These are phyloP conservation scores for Platysternon megacephalum DNA, from an alignment of 2,113 vertebrate genomes.

Conservation along the genomic window DNA sequence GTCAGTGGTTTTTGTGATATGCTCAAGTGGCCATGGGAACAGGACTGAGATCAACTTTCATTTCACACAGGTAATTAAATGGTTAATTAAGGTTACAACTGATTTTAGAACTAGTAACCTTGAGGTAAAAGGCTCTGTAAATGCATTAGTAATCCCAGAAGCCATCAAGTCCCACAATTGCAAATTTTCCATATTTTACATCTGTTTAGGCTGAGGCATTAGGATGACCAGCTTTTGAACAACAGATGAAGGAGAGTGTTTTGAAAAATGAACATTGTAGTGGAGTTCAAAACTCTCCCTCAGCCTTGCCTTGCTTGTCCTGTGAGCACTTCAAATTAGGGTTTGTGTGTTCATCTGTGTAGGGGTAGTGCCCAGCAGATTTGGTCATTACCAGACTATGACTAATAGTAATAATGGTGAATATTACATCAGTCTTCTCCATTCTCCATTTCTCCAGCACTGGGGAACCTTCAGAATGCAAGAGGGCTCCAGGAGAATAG, in stretches of 20 bases:
- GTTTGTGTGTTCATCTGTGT: not conserved
- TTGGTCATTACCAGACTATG: not conserved
- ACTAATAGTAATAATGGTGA: not conserved
- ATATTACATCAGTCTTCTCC: not conserved
- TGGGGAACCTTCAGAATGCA: not conserved
- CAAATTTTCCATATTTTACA: not conserved
- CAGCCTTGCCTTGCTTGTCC: not conserved
- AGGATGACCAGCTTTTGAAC: not conserved
- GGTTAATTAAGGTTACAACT: not conserved
- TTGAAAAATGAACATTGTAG: slow-evolving; percentile 4
- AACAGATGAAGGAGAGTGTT: not conserved
- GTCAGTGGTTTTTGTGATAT: not conserved
- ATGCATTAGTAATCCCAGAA: not conserved
- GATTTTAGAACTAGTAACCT: not conserved
- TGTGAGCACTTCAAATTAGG: not conserved
- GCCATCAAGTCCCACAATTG: fast-evolving
- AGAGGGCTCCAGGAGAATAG: not conserved
- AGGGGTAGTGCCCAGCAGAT: fast-evolving
- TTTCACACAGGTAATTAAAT: not conserved
- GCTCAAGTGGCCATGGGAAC: not conserved
- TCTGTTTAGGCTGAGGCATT: not conserved
- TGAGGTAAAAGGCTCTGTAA: not conserved
- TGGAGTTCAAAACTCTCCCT: not conserved
- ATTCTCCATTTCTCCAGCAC: fast-evolving
- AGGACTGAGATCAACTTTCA: fast-evolving